A percentile compares a stretch with the other conserved stretches of the same genome.
Evolutionary conservation across 2,113 vertebrate genomes (phyloP).

Genomic region (Triplophysa tibetana): DNA sequence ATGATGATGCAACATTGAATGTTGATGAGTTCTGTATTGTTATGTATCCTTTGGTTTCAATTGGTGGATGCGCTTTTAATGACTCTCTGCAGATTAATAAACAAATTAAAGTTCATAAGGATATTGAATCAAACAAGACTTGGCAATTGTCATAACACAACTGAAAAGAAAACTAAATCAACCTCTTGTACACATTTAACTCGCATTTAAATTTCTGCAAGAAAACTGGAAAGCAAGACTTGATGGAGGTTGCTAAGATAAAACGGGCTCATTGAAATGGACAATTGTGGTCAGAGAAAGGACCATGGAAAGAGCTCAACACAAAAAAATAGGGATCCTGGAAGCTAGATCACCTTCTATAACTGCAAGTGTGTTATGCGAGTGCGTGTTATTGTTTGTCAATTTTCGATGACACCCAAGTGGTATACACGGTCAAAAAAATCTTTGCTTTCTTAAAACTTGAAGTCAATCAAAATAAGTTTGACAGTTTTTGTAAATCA

Average conservation of each 20-base stretch:
- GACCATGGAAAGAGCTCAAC: too few species aligned
- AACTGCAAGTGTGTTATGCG: not conserved
- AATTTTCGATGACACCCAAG: not conserved
- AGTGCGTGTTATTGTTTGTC: not conserved
- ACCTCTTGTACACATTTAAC: not conserved
- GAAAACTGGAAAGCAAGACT: not conserved
- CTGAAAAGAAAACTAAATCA: not conserved
- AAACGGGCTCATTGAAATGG: constrained; percentile 15
- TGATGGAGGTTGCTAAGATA: not conserved
- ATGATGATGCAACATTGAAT: constrained; percentile 56
- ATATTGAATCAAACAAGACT: not conserved
- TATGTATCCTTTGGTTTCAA: constrained; percentile 69
- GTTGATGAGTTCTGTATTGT: constrained; percentile 47
- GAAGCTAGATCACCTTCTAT: constrained; percentile 41
- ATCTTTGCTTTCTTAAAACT: too few species aligned
- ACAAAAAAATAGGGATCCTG: constrained; percentile 7
- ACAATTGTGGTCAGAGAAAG: too few species aligned
- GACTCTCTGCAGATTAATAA: constrained; percentile 23
- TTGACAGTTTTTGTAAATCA: too few species aligned
- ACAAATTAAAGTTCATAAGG: not conserved
- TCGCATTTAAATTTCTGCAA: not conserved
- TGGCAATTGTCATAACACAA: constrained; percentile 8
- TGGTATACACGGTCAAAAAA: too few species aligned
- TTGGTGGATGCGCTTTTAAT: constrained; percentile 42
- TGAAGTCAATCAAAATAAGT: too few species aligned